phyloP scores from a whole-genome alignment of 1,140 invertebrate genomes.

The Nasonia longicornis region DNA sequence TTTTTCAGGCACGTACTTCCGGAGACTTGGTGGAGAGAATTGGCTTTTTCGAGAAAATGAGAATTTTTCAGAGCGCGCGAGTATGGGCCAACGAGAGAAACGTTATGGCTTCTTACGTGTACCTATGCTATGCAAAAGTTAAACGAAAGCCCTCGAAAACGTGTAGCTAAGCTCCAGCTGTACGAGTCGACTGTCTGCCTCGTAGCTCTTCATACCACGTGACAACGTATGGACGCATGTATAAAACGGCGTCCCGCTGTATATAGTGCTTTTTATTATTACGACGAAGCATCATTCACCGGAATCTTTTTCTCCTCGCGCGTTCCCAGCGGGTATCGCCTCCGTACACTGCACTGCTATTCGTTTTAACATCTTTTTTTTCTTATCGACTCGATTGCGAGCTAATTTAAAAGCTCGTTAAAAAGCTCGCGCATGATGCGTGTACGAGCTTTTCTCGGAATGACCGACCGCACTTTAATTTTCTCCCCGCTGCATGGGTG shows the following conservation, averaged over 20 bases:
- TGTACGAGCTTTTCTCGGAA: background rate
- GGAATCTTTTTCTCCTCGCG: background rate
- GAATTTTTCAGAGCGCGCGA: background rate
- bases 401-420: background rate
- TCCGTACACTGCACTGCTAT: too few species aligned
- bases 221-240: background rate
- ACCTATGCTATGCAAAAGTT: background rate
- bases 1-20: background rate
- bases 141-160: background rate
- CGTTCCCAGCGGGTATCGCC: background rate
- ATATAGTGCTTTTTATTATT: background rate
- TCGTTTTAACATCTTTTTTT: too few species aligned
- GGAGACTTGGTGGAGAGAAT: background rate
- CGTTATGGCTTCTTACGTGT: too few species aligned
- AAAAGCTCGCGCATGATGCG: too few species aligned
- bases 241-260: background rate
- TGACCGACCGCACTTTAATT: background rate
- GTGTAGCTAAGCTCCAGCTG: background rate
- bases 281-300: background rate
- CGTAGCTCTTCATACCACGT: background rate
- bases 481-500: too few species aligned
- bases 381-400: too few species aligned
- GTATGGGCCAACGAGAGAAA: too few species aligned
- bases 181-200: background rate
- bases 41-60: constrained; percentile 1